phyloP scores from a whole-genome alignment of 2,113 vertebrate species.

The Mustela nigripes region DNA sequence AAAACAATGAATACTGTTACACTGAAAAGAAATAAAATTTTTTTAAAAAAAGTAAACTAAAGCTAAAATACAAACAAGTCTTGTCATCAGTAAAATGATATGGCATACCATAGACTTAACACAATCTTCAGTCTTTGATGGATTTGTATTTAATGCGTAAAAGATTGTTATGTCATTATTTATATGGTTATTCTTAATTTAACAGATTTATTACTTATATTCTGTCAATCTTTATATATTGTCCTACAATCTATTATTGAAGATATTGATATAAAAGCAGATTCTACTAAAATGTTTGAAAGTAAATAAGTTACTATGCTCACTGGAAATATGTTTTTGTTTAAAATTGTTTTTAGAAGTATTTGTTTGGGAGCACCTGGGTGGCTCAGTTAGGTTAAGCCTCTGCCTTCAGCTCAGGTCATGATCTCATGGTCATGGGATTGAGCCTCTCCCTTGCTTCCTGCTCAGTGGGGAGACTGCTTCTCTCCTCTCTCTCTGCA shows the following conservation, averaged over 20 bases:
- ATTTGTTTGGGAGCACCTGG: background rate
- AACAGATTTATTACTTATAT: background rate
- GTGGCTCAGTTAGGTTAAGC: no score
- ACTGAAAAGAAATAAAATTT: no score
- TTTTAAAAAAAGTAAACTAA: background rate
- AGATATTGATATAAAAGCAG: background rate
- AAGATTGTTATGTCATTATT: background rate
- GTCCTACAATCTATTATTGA: background rate
- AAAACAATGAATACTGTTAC: no score
- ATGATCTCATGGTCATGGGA: no score
- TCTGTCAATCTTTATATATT: background rate
- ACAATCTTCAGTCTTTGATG: background rate
- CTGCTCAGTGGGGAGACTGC: no score
- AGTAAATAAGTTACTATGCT: background rate
- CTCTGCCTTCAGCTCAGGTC: no score
- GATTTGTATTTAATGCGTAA: background rate
- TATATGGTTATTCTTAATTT: background rate
- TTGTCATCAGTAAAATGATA: background rate
- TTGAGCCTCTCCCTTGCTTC: no score
- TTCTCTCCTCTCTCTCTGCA: no score
- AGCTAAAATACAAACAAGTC: background rate
- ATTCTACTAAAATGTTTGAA: background rate
- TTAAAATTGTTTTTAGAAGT: background rate
- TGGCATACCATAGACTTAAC: background rate
- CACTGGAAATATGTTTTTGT: background rate